These are phyloP conservation scores for Taxidea taxus DNA, from an alignment of 2,113 vertebrate species.

Conservation along the genomic window DNA sequence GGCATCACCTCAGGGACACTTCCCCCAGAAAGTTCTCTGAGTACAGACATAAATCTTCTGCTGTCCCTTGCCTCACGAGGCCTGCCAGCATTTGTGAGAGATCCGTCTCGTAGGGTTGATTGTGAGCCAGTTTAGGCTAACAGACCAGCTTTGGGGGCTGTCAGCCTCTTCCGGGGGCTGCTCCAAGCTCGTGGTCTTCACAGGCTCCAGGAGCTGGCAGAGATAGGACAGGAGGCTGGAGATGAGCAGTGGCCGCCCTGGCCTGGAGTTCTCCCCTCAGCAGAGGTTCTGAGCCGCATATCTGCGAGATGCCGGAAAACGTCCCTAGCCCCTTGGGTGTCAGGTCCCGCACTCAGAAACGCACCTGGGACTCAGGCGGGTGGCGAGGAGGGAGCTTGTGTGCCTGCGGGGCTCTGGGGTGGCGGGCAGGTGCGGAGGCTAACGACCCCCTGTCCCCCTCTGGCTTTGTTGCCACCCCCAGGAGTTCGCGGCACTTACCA, in stretches of 20 bases:
- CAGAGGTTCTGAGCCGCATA: neutral
- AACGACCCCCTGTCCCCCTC: neutral
- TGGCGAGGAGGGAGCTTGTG: neutral
- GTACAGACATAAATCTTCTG: neutral
- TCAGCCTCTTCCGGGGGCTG: neutral
- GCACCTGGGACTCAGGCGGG: neutral
- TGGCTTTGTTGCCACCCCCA: neutral
- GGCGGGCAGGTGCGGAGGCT: too few species aligned
- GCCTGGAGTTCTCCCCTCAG: neutral
- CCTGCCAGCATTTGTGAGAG: neutral
- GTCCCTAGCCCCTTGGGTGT: neutral
- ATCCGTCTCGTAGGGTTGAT: neutral
- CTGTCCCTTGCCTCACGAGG: neutral
- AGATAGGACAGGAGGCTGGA: neutral
- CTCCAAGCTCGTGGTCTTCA: neutral
- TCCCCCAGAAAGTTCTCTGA: neutral
- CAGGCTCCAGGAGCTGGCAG: neutral
- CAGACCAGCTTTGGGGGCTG: neutral
- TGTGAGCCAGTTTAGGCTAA: neutral
- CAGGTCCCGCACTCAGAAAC: neutral
- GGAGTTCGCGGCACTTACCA: conserved; percentile 98
- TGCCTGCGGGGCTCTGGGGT: too few species aligned
- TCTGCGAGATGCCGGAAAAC: neutral
- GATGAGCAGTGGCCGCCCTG: neutral
- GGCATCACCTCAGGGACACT: neutral